Base-by-base conservation (phyloP, 1,140 invertebrate genomes). In the Papilio machaon region DNA sequence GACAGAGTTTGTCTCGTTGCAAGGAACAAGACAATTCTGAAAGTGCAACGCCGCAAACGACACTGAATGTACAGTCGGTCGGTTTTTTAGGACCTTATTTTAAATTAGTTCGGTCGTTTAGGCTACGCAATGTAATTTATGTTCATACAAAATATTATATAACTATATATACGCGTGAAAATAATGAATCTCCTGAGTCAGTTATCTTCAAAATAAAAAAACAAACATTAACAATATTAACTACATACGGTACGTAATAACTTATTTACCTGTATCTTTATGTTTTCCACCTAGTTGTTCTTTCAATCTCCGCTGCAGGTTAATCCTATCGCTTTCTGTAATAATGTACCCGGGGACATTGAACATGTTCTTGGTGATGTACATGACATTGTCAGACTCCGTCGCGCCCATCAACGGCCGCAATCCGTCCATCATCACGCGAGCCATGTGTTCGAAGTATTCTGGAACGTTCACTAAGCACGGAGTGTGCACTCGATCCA, bases 381-480 rank as follows among this genome's bases (percentile, higher is more conserved):
- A 92, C 9, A 92, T 17, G n/a, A 83, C 70, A 2, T 85, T 82
- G 0, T 84, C 81, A 4, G 60, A 38, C 9, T 89, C 83, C 1
- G 87, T 73, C 0, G 81, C 79, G 0, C 88, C 84, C 80, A 82
- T 86, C 19, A 88, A 49, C 35, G 80, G 79, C 85, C 88, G 90
- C 79, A 94, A 81, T 5, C 92, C 92, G 11, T 91, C 83, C 0
- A 95, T 77, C 35, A 94, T 85, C 0, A 92, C 91, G 3, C 84
- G 82, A 1, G 87, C 73, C 90, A 94, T 92, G 80, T 90, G 88
- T n/a, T 90, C 85, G 82, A 95, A 95, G 73, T 43, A 43, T 43
- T 43, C 38, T 2, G 38, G 38, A 43, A 43, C 38, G 7, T 43
- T 43, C 38, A 6, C 83, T 23, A 95, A 80, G 17, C 84, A 85